Evolutionary conservation across 1,140 invertebrate genomes (phyloP), one percentile per base, ranked within the genome.

Genomic region (Babylonia areolata): DNA sequence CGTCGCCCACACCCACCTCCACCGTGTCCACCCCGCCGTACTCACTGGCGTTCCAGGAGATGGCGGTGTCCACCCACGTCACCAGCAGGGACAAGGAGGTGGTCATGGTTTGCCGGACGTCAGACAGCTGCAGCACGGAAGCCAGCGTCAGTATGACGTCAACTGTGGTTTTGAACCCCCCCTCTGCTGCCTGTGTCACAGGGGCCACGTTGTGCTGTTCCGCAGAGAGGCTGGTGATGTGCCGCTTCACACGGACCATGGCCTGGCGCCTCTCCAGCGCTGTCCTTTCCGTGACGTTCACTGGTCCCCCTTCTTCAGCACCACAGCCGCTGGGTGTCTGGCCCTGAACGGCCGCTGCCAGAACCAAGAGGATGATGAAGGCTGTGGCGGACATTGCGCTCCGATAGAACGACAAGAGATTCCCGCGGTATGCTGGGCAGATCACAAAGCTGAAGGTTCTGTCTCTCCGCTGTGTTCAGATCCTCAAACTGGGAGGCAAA

Each of bases 41-140:
- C 11, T 95, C 92, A 28, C 85, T 84, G 3, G 95, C 93, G 87
- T 95, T 92, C 95, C 95, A 95, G 2, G 85, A 86, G 12, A 95
- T 87, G 37, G 94, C 88, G 75, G 95, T 93, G 90, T 95, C 95
- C 58, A 92, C 89, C 95, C 95, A 95, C 28, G 39, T 39, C 31
- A 90, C 37, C 0, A 79, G 85, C 2, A 90, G 83, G 75, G 58
- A 88, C 2, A 81, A 71, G 11, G 80, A 83, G 31, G 84, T 87
- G 6, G 82, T 88, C 37, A 90, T 31, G 40, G 73, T 86, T 78
- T 90, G 89, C 23, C 82, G 86, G 15, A 40, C 37, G 23, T 82
- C 81, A 15, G 69, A 33, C 9, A 64, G 0, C 46, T 35, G 17
- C 17, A 64, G 23, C 35, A 82, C 35, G 54, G 54, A 69, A 12